phyloP scores from a whole-genome alignment of 2,113 vertebrate genomes.

The Drymodes brunneopygia region DNA sequence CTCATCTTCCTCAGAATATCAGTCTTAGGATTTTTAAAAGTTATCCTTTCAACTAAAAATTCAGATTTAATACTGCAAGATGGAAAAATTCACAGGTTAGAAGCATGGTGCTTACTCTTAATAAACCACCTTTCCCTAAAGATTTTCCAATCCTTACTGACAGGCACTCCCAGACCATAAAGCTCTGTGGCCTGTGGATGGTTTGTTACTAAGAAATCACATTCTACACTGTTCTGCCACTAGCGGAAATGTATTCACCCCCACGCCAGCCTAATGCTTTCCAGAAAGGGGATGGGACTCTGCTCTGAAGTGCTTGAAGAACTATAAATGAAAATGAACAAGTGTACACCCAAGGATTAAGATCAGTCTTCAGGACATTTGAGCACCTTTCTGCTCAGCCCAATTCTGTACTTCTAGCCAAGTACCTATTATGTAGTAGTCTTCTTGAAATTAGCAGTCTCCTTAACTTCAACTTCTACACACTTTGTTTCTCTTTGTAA shows the following conservation, averaged over 20 bases:
- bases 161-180: background rate
- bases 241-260: background rate
- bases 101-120: background rate
- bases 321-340: background rate
- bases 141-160: background rate
- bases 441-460: background rate
- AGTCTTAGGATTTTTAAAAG: background rate
- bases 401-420: background rate
- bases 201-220: background rate
- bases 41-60: background rate
- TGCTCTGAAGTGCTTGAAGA: background rate
- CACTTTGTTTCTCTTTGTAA: background rate
- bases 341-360: background rate
- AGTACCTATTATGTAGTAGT: background rate
- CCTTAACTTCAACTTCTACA: background rate
- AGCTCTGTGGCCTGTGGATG: background rate
- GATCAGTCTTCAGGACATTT: background rate
- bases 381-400: background rate
- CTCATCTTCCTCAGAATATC: background rate
- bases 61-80: background rate
- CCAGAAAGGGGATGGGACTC: background rate
- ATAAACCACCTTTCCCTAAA: background rate
- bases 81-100: background rate
- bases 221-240: background rate
- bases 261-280: accelerated